phyloP scores from a whole-genome alignment of 2,888 invertebrate species.

The Phasia obesa region DNA sequence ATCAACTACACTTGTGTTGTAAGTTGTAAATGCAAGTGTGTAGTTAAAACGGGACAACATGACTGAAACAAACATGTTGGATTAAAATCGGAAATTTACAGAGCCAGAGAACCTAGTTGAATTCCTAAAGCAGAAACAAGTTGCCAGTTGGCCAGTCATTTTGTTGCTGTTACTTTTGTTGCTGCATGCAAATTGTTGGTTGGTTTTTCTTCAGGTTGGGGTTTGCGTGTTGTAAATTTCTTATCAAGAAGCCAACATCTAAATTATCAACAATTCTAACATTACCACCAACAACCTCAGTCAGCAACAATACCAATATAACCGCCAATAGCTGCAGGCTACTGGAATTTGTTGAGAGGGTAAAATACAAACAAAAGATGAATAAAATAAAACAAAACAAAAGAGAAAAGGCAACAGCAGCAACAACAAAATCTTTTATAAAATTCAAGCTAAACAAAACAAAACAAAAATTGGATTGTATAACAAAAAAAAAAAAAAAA shows the following conservation, averaged over 20 bases:
- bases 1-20: slow-evolving; percentile 38
- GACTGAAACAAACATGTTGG: slow-evolving; percentile 51
- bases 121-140: slow-evolving; percentile 19
- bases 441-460: slow-evolving; percentile 51
- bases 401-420: background rate
- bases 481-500: slow-evolving; percentile 14
- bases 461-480: slow-evolving; percentile 11
- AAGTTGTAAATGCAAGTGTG: background rate
- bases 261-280: slow-evolving; percentile 74
- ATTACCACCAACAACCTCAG: slow-evolving; percentile 64
- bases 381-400: slow-evolving; percentile 48
- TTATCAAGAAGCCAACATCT: slow-evolving; percentile 74
- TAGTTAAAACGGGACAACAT: slow-evolving; percentile 27
- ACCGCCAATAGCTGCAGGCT: slow-evolving; percentile 60
- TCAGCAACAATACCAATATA: slow-evolving; percentile 60
- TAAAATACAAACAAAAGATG: slow-evolving; percentile 64
- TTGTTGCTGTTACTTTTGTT: slow-evolving; percentile 17
- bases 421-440: slow-evolving; percentile 53
- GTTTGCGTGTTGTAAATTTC: slow-evolving; percentile 63
- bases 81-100: background rate
- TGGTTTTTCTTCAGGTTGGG: slow-evolving; percentile 21
- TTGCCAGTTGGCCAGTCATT: slow-evolving; percentile 22
- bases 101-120: background rate
- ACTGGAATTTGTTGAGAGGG: slow-evolving; percentile 70
- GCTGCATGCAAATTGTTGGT: slow-evolving; percentile 35